Base-by-base conservation (phyloP, 2,888 invertebrate species). In the Synergus umbraculus region DNA sequence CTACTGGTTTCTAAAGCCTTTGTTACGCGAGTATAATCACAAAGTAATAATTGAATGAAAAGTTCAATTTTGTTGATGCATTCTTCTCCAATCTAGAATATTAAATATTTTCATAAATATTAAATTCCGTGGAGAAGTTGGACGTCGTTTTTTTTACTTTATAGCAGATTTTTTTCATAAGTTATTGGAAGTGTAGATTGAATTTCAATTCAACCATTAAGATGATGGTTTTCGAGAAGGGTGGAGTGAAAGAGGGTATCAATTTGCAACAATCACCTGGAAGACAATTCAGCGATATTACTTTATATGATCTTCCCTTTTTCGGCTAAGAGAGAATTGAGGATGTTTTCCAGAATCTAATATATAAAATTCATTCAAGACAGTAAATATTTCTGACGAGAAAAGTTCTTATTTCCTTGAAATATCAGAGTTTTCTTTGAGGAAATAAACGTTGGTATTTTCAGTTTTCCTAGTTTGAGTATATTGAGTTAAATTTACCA, bases 221-320 rank as follows among this genome's bases (percentile, higher is more conserved):
- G 67, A 67, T 67, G 44, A 29, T 67, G 67, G 13, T 69, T 69
- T 49, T 46, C 29, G 46, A 29, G 18, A 46, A 49, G 15, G 66
- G 29, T 69, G 15, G 46, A 15, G 9, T 67, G 29, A 69, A 46
- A 69, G 69, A 49, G 49, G 15, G 49, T 69, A 69, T 69, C 69
- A 49, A 69, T 29, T 69, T 69, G 69, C 69, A 69, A 69, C 46
- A 29, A 46, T 69, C 46, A 22, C 69, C 69, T 69, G 69, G 10
- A 29, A 69, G 29, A 12, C 49, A 46, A 49, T 69, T 29, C 69
- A 44, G 67, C 46, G 46, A 69, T 69, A 49, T 49, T 69, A 49
- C 46, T 69, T 54, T 54, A n/a, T 54, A 54, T 8, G 9, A 54
- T n/a, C 54, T 54, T 54, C n/a, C 2, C 54, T 54, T 9, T 0